phyloP scores from a whole-genome alignment of 2,888 invertebrate genomes.

The Acrocyrtus sp. region DNA sequence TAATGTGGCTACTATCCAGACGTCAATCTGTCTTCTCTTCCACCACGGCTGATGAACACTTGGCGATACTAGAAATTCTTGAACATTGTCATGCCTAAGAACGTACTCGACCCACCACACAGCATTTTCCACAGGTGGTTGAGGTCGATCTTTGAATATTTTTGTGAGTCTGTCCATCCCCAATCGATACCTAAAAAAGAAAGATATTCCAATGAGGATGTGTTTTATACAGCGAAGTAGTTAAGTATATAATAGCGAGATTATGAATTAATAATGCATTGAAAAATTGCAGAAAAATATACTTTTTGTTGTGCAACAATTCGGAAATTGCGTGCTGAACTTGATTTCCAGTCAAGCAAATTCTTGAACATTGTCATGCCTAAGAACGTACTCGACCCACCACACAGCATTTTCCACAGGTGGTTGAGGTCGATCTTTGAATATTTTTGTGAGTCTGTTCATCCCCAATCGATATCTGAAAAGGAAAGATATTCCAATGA shows the following conservation, averaged over 20 bases:
- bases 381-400: slow-evolving; percentile 23
- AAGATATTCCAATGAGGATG: too few species aligned
- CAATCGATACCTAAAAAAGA: slow-evolving; percentile 13
- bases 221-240: too few species aligned
- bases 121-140: background rate
- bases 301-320: slow-evolving; percentile 32
- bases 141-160: slow-evolving; percentile 17
- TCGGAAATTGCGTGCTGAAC: background rate
- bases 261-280: background rate
- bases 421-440: slow-evolving; percentile 11
- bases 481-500: background rate
- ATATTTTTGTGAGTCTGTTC: slow-evolving; percentile 8
- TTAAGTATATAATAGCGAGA: too few species aligned
- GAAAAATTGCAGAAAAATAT: too few species aligned
- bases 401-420: slow-evolving; percentile 10
- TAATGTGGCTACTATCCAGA: slow-evolving; percentile 12
- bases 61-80: slow-evolving; percentile 4
- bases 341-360: background rate
- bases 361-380: slow-evolving; percentile 7
- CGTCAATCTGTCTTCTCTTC: slow-evolving; percentile 21
- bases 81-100: slow-evolving; percentile 10
- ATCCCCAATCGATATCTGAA: slow-evolving; percentile 19
- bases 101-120: slow-evolving; percentile 28
- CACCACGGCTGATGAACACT: slow-evolving; percentile 26
- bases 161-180: slow-evolving; percentile 11